These are phyloP conservation scores for Pristionchus japonicus DNA, from an alignment of 2,888 invertebrate genomes.

Conservation along the genomic window DNA sequence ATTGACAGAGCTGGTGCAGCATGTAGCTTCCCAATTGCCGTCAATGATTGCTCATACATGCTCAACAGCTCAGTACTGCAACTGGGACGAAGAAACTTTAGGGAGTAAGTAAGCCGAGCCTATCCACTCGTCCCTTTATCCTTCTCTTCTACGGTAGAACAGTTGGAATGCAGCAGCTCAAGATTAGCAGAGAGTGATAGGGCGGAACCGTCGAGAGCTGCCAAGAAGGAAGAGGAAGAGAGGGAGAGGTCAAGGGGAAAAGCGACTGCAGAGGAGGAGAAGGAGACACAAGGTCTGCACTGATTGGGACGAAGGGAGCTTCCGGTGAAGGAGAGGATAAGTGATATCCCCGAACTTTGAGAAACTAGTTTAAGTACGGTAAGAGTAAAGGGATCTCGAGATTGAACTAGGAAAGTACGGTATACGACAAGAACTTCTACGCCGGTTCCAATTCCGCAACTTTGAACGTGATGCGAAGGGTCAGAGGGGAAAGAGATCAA, in stretches of 20 bases:
- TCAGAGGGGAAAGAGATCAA: background rate
- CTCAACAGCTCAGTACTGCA: too few relatives aligned
- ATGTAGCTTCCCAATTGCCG: background rate
- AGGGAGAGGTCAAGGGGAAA: slow-evolving; percentile 19
- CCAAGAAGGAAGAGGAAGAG: background rate
- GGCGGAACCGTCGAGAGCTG: slow-evolving; percentile 4
- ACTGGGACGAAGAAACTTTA: too few relatives aligned
- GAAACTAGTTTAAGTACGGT: background rate
- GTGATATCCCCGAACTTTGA: background rate
- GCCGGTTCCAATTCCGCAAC: too few relatives aligned
- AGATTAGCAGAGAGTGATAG: background rate
- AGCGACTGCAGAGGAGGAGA: slow-evolving; percentile 2
- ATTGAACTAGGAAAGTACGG: background rate
- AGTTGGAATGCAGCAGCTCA: background rate
- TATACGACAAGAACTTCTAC: background rate
- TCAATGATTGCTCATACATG: too few relatives aligned
- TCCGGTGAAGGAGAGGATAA: background rate
- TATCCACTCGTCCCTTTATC: background rate
- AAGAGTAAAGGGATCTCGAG: background rate
- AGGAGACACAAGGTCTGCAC: slow-evolving; percentile 21
- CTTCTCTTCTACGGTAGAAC: background rate
- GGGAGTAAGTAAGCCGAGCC: too few relatives aligned
- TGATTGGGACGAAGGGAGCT: background rate
- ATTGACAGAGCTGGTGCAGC: background rate
- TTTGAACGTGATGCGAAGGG: too few relatives aligned